phyloP scores from a whole-genome alignment of 1,140 invertebrate genomes.

The Drosophila biarmipes region DNA sequence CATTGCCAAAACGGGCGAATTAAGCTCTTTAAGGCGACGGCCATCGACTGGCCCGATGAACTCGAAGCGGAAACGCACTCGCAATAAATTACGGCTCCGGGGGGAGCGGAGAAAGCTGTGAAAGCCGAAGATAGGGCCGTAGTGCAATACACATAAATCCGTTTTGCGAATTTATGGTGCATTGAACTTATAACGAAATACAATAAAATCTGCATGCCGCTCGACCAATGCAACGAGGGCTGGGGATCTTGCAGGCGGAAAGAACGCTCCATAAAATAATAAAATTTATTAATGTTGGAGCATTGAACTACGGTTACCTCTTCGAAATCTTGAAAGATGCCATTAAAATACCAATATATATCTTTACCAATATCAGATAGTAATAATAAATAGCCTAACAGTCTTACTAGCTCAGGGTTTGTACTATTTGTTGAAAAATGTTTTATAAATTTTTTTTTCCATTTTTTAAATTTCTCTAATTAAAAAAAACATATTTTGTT shows the following conservation, averaged over 20 bases:
- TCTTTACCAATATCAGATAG: too few species aligned
- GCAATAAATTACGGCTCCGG: constrained; percentile 60
- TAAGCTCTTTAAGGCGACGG: constrained; percentile 56
- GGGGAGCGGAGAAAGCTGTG: constrained; percentile 1
- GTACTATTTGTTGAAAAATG: too few species aligned
- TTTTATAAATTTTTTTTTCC: too few species aligned
- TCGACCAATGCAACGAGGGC: constrained; percentile 36
- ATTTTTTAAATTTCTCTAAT: too few species aligned
- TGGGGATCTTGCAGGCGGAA: constrained; percentile 26
- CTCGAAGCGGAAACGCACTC: constrained; percentile 68
- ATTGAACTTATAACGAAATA: constrained; percentile 82
- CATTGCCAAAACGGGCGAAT: constrained; percentile 28
- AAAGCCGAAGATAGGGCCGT: constrained; percentile 6
- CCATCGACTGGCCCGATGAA: constrained; percentile 64
- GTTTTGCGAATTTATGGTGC: constrained; percentile 73
- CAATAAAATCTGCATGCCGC: constrained; percentile 65
- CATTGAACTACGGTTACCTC: neutral
- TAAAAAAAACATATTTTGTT: too few species aligned
- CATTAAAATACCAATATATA: neutral
- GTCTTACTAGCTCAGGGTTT: too few species aligned
- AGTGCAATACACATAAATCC: constrained; percentile 76
- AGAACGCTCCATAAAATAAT: constrained; percentile 67
- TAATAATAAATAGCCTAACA: too few species aligned
- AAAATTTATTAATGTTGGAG: constrained; percentile 67
- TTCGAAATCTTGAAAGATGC: neutral